phyloP scores from a whole-genome alignment of 2,113 vertebrate species.

The Microcebus jonahi region DNA sequence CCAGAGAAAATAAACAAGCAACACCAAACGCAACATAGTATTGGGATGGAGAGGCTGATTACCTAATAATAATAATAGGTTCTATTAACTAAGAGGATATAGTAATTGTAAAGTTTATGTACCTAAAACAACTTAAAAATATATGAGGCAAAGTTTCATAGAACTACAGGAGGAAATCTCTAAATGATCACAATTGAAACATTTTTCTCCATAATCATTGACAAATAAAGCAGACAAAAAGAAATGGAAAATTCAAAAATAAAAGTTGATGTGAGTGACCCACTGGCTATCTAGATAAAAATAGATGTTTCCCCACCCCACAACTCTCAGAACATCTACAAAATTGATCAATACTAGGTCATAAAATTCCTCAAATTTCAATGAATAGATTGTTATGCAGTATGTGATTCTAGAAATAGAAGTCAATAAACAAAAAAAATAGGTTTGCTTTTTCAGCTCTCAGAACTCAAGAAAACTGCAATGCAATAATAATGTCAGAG shows the following conservation, averaged over 20 bases:
- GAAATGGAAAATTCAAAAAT: background rate
- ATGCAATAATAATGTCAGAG: background rate
- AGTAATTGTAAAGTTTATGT: background rate
- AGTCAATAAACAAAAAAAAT: background rate
- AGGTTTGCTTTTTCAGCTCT: background rate
- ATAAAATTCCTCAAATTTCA: background rate
- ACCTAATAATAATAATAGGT: background rate
- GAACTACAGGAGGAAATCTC: background rate
- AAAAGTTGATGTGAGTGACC: background rate
- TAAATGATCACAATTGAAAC: background rate
- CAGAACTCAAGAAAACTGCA: background rate
- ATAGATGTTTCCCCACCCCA: background rate
- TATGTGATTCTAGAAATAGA: background rate
- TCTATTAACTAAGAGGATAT: background rate
- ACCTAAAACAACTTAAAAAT: background rate
- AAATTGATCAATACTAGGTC: background rate
- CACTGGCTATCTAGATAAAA: background rate
- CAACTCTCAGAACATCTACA: background rate
- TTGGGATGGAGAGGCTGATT: background rate
- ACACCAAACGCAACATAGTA: background rate
- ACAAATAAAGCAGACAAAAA: background rate
- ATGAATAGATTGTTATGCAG: background rate
- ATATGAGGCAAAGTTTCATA: background rate
- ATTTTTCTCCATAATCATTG: background rate
- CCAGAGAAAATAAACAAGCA: background rate